Conservation (phyloP, 1,140 invertebrate genomes). For the Panagrolaimus sp. region DNA sequence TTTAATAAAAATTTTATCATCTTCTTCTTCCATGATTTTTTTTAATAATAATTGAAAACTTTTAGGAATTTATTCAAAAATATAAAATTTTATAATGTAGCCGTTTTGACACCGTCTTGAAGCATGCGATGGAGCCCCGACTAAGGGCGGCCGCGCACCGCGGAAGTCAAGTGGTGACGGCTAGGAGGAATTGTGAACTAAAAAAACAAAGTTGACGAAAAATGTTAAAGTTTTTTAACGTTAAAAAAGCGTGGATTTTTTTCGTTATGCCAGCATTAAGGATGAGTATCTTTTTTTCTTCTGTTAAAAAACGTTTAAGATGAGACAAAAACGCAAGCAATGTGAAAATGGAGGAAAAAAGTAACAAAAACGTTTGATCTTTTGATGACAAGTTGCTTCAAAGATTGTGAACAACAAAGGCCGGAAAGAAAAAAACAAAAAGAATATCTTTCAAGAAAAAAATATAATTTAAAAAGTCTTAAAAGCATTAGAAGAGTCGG, state of each 20-base stretch:
- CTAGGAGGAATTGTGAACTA: no score
- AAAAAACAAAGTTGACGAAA: no score
- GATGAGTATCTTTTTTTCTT: constrained; percentile 10
- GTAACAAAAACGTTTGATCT: constrained; percentile 12
- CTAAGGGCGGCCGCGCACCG: constrained; percentile 6
- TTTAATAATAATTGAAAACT: neutral
- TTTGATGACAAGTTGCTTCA: neutral
- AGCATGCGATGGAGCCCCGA: neutral
- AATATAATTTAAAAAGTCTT: no score
- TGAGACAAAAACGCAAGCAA: no score
- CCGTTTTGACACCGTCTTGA: neutral
- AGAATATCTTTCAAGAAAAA: no score
- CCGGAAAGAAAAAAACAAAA: no score
- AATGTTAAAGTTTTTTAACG: no score
- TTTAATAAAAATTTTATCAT: neutral
- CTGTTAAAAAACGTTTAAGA: no score
- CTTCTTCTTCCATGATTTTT: constrained; percentile 12
- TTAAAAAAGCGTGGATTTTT: no score
- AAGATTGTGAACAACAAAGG: constrained; percentile 1
- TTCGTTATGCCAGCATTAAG: no score
- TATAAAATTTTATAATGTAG: neutral
- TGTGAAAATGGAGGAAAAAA: neutral
- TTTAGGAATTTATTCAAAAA: neutral
- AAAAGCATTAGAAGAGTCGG: no score
- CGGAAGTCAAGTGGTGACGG: constrained; percentile 9